These are phyloP conservation scores for Athalia circularis DNA, from an alignment of 2,888 invertebrate genomes.

Conservation along the genomic window DNA sequence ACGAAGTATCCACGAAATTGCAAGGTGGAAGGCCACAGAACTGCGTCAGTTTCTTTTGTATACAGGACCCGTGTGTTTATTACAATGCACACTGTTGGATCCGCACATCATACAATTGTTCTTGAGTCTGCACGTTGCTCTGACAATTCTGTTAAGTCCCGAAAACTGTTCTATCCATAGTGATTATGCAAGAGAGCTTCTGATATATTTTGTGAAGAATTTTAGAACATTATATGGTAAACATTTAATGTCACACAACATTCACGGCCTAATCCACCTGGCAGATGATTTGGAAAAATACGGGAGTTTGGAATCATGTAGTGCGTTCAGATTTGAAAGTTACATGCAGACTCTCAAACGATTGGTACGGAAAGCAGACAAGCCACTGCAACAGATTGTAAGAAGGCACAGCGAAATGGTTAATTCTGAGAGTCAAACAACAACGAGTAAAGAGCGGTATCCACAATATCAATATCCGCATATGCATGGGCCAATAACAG, in stretches of 20 bases:
- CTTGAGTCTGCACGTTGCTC: not conserved
- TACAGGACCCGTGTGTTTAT: not conserved
- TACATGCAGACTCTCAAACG: not conserved
- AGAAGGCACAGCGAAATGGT: not conserved
- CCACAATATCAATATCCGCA: conserved; percentile 2
- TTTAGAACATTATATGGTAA: conserved; percentile 52
- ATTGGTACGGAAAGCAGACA: conserved; percentile 1
- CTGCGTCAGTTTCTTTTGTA: not conserved
- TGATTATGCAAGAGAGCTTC: conserved; percentile 53
- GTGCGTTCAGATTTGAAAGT: conserved; percentile 40
- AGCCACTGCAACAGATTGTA: conserved; percentile 1
- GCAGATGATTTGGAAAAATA: conserved; percentile 46
- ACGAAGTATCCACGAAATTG: conserved; percentile 48
- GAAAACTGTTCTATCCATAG: no score
- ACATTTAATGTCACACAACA: conserved; percentile 43
- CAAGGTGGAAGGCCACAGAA: conserved; percentile 41
- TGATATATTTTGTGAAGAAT: conserved; percentile 54
- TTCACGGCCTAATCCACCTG: conserved; percentile 47
- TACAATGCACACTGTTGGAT: not conserved
- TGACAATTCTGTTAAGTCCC: conserved; percentile 1
- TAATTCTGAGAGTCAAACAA: not conserved
- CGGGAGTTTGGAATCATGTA: conserved; percentile 48
- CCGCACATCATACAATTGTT: not conserved
- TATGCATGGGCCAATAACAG: not conserved
- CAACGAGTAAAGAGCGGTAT: not conserved